A percentile compares a stretch with the other conserved stretches of the same genome.
Conservation (phyloP, 2,113 vertebrate species). For the Albula goreensis region DNA sequence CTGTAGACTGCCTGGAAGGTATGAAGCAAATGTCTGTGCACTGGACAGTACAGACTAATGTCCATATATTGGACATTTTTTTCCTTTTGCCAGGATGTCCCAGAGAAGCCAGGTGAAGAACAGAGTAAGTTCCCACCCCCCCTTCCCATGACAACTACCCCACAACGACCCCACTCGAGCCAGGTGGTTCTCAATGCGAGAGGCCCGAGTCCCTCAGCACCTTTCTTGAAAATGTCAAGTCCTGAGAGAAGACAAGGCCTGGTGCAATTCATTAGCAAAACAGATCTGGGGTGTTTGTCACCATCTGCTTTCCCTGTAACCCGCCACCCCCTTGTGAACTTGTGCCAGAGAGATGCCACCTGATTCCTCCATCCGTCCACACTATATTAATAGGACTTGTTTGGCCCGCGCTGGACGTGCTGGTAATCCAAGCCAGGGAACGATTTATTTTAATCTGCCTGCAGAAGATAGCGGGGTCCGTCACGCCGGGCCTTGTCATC, state of each 20-base stretch:
- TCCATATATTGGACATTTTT: too few species aligned
- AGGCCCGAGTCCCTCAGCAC: background rate
- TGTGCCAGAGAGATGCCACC: conserved; percentile 42
- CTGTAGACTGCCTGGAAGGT: background rate
- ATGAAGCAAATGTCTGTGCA: background rate
- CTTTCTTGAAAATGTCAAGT: background rate
- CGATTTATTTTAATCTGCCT: conserved; percentile 48
- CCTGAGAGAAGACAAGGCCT: background rate
- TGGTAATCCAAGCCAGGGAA: conserved; percentile 39
- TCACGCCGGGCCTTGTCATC: background rate
- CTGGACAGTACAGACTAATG: background rate
- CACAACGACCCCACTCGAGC: background rate
- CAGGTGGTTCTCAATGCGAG: background rate
- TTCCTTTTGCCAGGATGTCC: too few species aligned
- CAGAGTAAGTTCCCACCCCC: background rate
- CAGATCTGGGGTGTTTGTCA: conserved; percentile 26
- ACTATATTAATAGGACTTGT: conserved; percentile 55
- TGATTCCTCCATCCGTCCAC: conserved; percentile 40
- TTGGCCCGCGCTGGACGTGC: conserved; percentile 35
- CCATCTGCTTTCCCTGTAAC: conserved; percentile 22
- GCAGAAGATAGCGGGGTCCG: conserved; percentile 31
- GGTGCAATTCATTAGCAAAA: conserved; percentile 13
- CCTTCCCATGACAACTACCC: background rate
- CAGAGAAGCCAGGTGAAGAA: background rate
- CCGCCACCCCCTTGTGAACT: conserved; percentile 29